Percentiles rank a stretch among this genome's conserved stretches.
These are phyloP conservation scores for Trichopria drosophilae DNA, from an alignment of 2,888 invertebrate genomes.

Conservation along the genomic window DNA sequence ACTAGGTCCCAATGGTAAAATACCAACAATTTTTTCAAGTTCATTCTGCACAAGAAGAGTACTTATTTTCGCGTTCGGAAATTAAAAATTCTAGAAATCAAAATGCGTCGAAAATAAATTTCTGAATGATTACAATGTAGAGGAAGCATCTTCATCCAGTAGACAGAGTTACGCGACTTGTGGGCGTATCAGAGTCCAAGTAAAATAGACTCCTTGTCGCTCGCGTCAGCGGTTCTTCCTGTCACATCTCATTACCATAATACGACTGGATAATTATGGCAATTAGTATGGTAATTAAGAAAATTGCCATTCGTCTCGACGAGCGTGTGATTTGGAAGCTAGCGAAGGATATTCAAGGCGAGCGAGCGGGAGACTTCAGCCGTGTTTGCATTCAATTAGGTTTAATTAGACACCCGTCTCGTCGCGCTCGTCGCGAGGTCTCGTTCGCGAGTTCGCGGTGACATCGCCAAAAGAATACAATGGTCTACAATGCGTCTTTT, in stretches of 20 bases:
- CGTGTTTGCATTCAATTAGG: conserved; percentile 36
- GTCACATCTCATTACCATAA: conserved; percentile 54
- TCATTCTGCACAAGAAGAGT: too few species aligned
- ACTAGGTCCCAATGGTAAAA: too few species aligned
- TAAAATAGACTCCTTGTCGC: too few species aligned
- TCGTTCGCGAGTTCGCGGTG: conserved; percentile 10
- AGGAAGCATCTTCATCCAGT: too few species aligned
- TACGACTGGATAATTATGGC: conserved; percentile 45
- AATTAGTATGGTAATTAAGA: conserved; percentile 53
- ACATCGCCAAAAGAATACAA: background rate
- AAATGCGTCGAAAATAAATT: too few species aligned
- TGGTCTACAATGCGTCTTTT: too few species aligned
- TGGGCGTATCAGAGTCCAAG: conserved; percentile 20
- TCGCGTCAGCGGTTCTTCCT: conserved; percentile 42
- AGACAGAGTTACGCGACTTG: too few species aligned
- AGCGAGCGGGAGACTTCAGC: conserved; percentile 29
- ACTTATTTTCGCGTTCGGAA: too few species aligned
- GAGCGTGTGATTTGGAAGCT: background rate
- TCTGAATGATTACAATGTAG: too few species aligned
- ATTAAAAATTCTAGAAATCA: too few species aligned
- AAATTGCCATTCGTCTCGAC: conserved; percentile 40
- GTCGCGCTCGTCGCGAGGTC: conserved; percentile 28
- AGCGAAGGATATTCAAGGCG: background rate
- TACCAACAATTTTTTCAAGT: too few species aligned
- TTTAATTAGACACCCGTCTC: conserved; percentile 34